Conservation (phyloP, 2,888 invertebrate genomes). For the Acronicta leporina region DNA sequence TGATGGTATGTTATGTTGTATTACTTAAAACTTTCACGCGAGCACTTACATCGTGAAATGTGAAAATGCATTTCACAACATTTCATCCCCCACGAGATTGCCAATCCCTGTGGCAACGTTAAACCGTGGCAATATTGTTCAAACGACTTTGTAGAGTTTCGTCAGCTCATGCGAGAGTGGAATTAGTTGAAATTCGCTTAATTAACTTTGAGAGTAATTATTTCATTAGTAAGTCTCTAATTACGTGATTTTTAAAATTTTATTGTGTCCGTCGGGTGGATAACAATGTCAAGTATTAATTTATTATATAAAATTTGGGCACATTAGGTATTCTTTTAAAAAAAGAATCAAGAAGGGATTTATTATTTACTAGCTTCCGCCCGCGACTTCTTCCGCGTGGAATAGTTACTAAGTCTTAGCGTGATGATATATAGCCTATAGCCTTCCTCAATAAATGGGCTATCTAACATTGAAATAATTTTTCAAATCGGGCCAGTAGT, state of each 20-base stretch:
- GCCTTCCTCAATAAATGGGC: no score
- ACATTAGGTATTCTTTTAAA: no score
- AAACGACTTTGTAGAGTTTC: slow-evolving; percentile 35
- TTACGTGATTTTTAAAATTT: slow-evolving; percentile 5
- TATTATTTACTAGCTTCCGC: no score
- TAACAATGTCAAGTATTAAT: neutral
- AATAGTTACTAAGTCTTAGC: no score
- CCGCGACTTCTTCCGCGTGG: no score
- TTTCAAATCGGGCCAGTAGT: no score
- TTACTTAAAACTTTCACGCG: neutral
- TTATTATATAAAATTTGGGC: no score
- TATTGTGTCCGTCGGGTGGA: neutral
- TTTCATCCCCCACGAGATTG: slow-evolving; percentile 8
- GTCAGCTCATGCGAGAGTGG: neutral
- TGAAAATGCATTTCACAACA: slow-evolving; percentile 18
- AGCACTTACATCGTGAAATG: neutral
- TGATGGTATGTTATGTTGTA: no score
- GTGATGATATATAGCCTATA: no score
- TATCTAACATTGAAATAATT: no score
- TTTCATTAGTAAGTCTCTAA: neutral
- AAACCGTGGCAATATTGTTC: slow-evolving; percentile 15
- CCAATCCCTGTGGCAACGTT: slow-evolving; percentile 1
- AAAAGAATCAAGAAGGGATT: no score
- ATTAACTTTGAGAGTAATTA: slow-evolving; percentile 28
- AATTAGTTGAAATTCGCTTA: slow-evolving; percentile 15